phyloP scores from a whole-genome alignment of 2,113 vertebrate genomes.

The Cryptotis parvus region DNA sequence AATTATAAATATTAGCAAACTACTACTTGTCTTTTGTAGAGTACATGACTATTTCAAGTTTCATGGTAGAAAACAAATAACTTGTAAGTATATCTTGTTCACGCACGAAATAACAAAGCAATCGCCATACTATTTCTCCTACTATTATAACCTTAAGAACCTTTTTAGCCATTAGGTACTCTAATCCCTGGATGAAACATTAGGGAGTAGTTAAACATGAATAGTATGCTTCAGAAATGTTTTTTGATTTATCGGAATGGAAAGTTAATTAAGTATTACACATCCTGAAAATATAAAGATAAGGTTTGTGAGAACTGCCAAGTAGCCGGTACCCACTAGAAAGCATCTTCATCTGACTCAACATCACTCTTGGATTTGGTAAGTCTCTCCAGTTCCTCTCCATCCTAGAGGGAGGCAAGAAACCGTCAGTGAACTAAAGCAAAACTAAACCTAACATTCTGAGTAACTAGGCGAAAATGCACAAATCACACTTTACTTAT shows the following conservation, averaged over 20 bases:
- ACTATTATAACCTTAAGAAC: not conserved
- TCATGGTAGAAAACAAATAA: slow-evolving; percentile 53
- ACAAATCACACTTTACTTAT: not conserved
- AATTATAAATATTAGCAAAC: slow-evolving; percentile 16
- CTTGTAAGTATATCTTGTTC: not conserved
- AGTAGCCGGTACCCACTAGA: slow-evolving; percentile 76
- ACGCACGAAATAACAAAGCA: not conserved
- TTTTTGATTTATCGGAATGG: slow-evolving; percentile 58
- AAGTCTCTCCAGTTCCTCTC: slow-evolving; percentile 95
- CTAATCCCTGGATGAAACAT: slow-evolving; percentile 16
- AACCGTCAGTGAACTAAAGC: slow-evolving; percentile 54
- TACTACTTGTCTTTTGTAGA: not conserved
- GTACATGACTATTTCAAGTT: slow-evolving; percentile 26
- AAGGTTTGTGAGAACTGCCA: slow-evolving; percentile 41
- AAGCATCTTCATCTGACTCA: slow-evolving; percentile 94
- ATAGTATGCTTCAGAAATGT: slow-evolving; percentile 42
- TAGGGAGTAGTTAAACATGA: slow-evolving; percentile 38
- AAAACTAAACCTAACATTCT: slow-evolving; percentile 35
- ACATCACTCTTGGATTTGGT: slow-evolving; percentile 92
- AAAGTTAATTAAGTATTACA: slow-evolving; percentile 61
- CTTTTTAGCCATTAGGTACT: slow-evolving; percentile 20
- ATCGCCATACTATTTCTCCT: not conserved
- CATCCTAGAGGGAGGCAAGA: slow-evolving; percentile 90
- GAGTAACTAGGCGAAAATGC: not conserved
- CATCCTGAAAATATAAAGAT: slow-evolving; percentile 51